These are phyloP conservation scores for Martes martes DNA, from an alignment of 2,113 vertebrate genomes.

Conservation along the genomic window DNA sequence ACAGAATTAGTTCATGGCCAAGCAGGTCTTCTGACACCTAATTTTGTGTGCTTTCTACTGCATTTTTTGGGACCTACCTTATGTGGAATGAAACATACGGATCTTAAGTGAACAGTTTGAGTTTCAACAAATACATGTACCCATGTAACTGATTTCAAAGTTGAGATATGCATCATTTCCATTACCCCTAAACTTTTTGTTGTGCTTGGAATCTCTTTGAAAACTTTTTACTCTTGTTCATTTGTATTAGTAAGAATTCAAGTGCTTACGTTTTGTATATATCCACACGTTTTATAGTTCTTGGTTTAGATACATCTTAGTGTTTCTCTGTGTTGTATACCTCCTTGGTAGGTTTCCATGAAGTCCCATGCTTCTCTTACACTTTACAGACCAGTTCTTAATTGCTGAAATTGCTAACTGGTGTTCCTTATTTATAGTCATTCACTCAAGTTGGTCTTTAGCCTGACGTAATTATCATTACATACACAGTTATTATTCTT, in stretches of 20 bases:
- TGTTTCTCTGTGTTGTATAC: background rate
- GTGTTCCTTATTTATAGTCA: slow-evolving; percentile 5
- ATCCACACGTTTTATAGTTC: background rate
- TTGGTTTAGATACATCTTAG: background rate
- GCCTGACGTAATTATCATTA: slow-evolving; percentile 26
- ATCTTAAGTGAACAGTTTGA: background rate
- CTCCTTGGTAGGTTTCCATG: background rate
- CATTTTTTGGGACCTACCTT: background rate
- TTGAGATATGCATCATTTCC: background rate
- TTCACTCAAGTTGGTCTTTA: slow-evolving; percentile 25
- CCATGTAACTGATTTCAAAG: background rate
- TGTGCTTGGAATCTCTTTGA: background rate
- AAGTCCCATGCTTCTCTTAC: background rate
- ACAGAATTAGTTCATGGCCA: background rate
- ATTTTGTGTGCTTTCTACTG: background rate
- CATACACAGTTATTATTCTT: slow-evolving; percentile 29
- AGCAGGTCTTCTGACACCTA: background rate
- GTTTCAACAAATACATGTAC: background rate
- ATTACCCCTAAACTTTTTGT: background rate
- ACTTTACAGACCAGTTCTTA: background rate
- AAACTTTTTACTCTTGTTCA: background rate
- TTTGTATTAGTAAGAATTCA: background rate
- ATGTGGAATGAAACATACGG: background rate
- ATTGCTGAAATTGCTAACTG: slow-evolving; percentile 2
- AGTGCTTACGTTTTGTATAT: background rate